Conservation (phyloP, 1,140 invertebrate species). For the Drosophila truncata region DNA sequence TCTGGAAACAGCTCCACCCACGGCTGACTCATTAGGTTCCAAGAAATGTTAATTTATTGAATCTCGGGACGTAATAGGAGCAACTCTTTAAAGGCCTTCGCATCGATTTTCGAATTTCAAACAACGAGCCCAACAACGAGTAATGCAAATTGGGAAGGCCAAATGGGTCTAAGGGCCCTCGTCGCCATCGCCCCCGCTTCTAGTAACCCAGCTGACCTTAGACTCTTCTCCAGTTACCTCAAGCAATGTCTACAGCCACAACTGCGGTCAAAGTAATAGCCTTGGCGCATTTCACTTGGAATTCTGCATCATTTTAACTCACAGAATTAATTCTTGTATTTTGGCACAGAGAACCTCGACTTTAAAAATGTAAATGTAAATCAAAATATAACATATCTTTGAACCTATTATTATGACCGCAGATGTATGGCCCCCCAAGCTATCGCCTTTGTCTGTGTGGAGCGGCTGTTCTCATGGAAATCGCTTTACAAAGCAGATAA, state of each 20-base stretch:
- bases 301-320: not conserved
- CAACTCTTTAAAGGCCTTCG: constrained; percentile 35
- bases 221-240: constrained; percentile 57
- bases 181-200: not conserved
- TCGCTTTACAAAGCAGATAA: constrained; percentile 69
- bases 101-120: constrained; percentile 45
- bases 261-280: not conserved
- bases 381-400: no score
- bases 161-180: constrained; percentile 29
- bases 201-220: constrained; percentile 46
- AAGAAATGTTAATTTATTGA: constrained; percentile 44
- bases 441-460: constrained; percentile 6
- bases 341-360: no score
- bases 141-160: constrained; percentile 48
- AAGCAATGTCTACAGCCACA: constrained; percentile 18
- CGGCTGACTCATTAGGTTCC: constrained; percentile 37
- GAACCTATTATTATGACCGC: not conserved
- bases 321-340: not conserved
- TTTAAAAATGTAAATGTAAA: not conserved
- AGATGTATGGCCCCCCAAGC: not conserved
- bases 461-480: constrained; percentile 51
- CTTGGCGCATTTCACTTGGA: not conserved
- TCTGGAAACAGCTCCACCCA: constrained; percentile 25
- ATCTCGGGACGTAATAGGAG: constrained; percentile 42
- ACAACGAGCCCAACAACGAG: constrained; percentile 19